Evolutionary conservation across 2,888 invertebrate species (phyloP).

Genomic region (Cheiracanthium punctorium): DNA sequence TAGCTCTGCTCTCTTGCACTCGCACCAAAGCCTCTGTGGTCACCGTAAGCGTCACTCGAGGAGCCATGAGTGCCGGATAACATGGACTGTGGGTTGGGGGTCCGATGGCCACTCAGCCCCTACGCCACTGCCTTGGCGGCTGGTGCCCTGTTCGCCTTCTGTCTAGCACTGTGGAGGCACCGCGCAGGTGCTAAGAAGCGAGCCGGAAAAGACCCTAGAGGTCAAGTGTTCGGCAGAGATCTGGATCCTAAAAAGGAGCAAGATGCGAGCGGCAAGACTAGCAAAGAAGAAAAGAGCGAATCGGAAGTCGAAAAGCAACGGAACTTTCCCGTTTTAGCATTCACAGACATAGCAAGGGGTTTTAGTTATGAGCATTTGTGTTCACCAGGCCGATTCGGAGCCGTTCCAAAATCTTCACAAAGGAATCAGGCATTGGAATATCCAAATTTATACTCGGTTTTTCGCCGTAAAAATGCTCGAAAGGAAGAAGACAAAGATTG

Average conservation of each 20-base stretch:
- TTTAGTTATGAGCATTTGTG: background rate
- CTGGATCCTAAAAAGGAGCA: conserved; percentile 9
- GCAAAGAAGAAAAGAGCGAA: background rate
- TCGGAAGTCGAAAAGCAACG: background rate
- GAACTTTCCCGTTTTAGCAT: background rate
- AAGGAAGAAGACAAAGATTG: background rate
- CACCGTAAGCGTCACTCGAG: background rate
- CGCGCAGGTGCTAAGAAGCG: background rate
- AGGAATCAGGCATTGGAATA: background rate
- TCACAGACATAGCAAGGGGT: background rate
- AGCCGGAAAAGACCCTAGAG: background rate
- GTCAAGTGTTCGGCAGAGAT: background rate
- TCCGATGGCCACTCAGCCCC: conserved; percentile 49
- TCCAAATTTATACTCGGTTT: background rate
- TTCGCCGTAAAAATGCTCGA: background rate
- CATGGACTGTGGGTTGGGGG: conserved; percentile 42
- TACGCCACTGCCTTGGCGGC: conserved; percentile 47
- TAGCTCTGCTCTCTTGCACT: background rate
- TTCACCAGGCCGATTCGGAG: background rate
- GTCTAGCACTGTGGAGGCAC: conserved; percentile 27
- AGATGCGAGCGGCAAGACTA: background rate
- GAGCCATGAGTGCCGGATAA: conserved; percentile 22
- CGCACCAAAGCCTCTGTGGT: background rate
- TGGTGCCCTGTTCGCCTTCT: conserved; percentile 49
- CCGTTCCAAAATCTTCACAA: background rate